These are phyloP conservation scores for Hirtodrosophila confusa DNA, from an alignment of 2,888 invertebrate genomes.

Conservation along the genomic window DNA sequence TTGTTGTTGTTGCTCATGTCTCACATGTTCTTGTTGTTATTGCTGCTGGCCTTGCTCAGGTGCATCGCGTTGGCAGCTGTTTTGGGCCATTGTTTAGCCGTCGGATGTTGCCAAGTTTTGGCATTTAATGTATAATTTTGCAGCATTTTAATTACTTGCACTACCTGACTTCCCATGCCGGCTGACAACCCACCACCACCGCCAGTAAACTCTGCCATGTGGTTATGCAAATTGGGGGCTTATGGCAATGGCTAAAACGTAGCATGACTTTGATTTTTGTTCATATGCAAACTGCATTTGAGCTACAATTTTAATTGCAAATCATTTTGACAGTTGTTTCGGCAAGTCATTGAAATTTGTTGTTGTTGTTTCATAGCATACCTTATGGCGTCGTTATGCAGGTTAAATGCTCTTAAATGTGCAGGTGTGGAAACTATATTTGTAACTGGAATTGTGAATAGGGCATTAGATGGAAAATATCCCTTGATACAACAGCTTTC, in stretches of 20 bases:
- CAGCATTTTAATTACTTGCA: constrained; percentile 70
- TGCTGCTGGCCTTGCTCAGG: constrained; percentile 64
- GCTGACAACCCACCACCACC: neutral
- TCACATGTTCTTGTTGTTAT: constrained; percentile 13
- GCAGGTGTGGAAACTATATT: neutral
- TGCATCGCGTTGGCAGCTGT: constrained; percentile 70
- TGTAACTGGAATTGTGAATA: neutral
- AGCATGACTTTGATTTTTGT: constrained; percentile 66
- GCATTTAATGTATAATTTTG: constrained; percentile 78
- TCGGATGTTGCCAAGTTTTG: constrained; percentile 75
- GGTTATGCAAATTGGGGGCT: constrained; percentile 68
- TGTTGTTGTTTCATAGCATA: constrained; percentile 30
- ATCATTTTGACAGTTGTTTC: constrained; percentile 42
- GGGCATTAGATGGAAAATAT: too few relatives aligned
- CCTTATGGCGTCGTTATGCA: constrained; percentile 29
- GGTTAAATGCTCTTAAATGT: constrained; percentile 11
- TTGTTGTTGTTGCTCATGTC: constrained; percentile 27
- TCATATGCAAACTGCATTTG: constrained; percentile 47
- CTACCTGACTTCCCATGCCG: neutral
- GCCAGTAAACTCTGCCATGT: constrained; percentile 39
- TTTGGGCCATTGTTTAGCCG: constrained; percentile 69
- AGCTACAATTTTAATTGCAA: constrained; percentile 57
- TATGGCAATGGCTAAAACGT: constrained; percentile 52
- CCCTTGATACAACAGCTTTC: too few relatives aligned
- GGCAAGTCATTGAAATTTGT: constrained; percentile 31